These are phyloP conservation scores for Oryzias sinensis DNA, from an alignment of 2,797 vertebrate species.

Conservation along the genomic window DNA sequence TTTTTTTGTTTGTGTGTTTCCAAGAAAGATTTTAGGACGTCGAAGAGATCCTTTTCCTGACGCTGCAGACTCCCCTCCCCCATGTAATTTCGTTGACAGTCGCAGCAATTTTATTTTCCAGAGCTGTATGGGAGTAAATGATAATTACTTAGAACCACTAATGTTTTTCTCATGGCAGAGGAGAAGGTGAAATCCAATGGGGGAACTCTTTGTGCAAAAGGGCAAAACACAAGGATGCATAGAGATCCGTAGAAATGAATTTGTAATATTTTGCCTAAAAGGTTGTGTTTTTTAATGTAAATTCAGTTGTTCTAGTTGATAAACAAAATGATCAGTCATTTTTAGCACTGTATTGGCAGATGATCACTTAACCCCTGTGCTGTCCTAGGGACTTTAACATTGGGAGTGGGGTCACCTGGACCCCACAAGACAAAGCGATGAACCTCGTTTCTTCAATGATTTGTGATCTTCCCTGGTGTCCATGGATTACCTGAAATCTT, in stretches of 20 bases:
- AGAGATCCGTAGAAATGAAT: slow-evolving; percentile 60
- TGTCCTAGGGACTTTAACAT: no score
- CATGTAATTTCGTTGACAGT: slow-evolving; percentile 57
- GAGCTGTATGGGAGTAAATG: slow-evolving; percentile 51
- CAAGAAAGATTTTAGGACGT: not conserved
- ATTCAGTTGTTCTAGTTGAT: no score
- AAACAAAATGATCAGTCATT: no score
- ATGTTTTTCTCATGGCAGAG: slow-evolving; percentile 58
- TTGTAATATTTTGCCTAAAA: slow-evolving; percentile 41
- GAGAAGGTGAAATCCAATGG: slow-evolving; percentile 47
- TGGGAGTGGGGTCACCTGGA: no score
- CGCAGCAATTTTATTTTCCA: slow-evolving; percentile 52
- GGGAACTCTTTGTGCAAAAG: slow-evolving; percentile 49
- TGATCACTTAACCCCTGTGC: no score
- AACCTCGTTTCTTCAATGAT: no score
- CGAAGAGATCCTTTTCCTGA: slow-evolving; percentile 28
- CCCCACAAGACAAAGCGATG: no score
- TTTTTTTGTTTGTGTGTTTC: slow-evolving; percentile 16
- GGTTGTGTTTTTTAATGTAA: no score
- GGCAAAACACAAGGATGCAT: slow-evolving; percentile 48
- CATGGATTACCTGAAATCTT: no score
- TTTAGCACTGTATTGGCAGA: no score
- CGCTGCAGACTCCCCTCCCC: slow-evolving; percentile 35
- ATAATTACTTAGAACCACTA: slow-evolving; percentile 62
- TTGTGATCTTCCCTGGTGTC: no score